Evolutionary conservation across 37 sponge, comb jelly and placozoan species (phyloP).

Genomic region (Mnemiopsis leidyi): DNA sequence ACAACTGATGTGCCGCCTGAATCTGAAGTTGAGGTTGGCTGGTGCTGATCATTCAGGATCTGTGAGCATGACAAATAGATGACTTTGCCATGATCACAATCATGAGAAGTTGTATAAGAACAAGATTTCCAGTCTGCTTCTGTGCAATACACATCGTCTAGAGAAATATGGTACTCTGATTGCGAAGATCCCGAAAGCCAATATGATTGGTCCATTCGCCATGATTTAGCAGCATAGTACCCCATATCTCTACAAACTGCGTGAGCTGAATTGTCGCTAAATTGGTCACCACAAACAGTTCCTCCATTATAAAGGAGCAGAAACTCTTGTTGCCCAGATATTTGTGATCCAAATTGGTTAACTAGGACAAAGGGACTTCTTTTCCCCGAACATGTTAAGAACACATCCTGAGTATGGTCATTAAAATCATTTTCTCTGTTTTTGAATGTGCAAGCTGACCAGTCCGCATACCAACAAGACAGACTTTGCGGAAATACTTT

Average conservation of each 20-base stretch:
- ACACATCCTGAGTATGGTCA: background rate
- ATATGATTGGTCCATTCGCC: background rate
- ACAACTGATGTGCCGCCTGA: background rate
- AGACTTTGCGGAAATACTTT: background rate
- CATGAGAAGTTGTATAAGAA: background rate
- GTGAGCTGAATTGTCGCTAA: background rate
- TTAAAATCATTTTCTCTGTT: background rate
- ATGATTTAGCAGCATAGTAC: background rate
- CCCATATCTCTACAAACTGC: background rate
- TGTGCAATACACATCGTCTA: background rate
- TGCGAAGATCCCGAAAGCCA: background rate
- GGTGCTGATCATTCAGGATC: background rate
- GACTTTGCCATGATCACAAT: background rate
- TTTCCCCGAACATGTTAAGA: background rate
- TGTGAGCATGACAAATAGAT: background rate
- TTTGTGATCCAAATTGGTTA: background rate
- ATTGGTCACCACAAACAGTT: background rate
- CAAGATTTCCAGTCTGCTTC: background rate
- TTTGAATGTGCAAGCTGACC: background rate
- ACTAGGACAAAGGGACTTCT: background rate
- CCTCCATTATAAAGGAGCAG: background rate
- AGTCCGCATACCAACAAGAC: background rate
- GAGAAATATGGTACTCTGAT: background rate
- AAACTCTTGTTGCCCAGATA: background rate
- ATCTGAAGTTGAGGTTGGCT: background rate